Base-by-base conservation (phyloP, 2,113 vertebrate genomes). In the Chaetops frenatus region DNA sequence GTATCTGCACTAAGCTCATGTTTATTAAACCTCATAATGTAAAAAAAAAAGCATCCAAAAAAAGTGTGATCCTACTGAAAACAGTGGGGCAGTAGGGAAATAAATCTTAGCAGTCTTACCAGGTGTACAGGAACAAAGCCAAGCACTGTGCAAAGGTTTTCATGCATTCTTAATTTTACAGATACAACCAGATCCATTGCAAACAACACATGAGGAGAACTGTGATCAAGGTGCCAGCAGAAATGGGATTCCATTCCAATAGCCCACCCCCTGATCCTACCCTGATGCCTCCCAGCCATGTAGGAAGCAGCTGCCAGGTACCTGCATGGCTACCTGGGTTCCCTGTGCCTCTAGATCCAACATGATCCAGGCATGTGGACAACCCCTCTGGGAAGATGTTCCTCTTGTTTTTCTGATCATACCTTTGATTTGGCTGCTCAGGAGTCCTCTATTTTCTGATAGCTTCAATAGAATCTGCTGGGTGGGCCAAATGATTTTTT, bases 141-240 rank as follows among this genome's bases (percentile, higher is more conserved):
- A 69, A 14, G 9, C 12, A 13, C 22, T 44, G 27, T 44, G 47
- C 10, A 48, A 74, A 61, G 15, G 14, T 80, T 73, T 65, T 65
- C 3, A 20, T 22, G 3, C 5, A 7, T 84, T 78, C 53, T 38
- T 67, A 50, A 40, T 72, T 77, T 82, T 86, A 62, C 19, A 27
- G 3, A 6, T 33, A 24, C 0, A 1, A 35, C 6, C 47, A 73
- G 64, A 62, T 23, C 6, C 10, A 7, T 45, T 36, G 29, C 12
- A 72, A 54, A 28, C 50, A 90, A 22, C 47, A 35, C 38, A 25
- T 4, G 23, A 61, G 36, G 3, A 79, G 57, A 79, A 16, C 12
- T 7, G 1, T 28, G 29, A n/a, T 11, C 31, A 56, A 48, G 14
- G 20, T 56, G 51, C 11, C 61, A 69, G 36, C 12, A 84, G 35